Conservation (phyloP, 2,888 invertebrate genomes). For the Ceraclea dissimilis region DNA sequence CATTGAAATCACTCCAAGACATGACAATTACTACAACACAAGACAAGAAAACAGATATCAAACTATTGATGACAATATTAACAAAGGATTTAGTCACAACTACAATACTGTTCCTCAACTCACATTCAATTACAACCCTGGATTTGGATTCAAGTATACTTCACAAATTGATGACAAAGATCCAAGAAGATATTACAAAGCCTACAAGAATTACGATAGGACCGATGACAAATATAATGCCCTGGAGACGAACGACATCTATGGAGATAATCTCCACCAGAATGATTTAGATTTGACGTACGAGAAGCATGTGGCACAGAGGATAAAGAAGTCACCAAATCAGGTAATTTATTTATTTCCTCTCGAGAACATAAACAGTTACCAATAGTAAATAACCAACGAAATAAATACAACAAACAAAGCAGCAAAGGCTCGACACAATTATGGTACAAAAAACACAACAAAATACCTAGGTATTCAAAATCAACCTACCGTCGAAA, state of each 20-base stretch:
- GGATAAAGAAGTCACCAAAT: constrained; percentile 23
- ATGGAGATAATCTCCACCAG: constrained; percentile 13
- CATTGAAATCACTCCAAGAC: constrained; percentile 4
- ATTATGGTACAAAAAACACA: too few relatives aligned
- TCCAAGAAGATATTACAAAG: constrained; percentile 19
- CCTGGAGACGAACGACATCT: constrained; percentile 21
- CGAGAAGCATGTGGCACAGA: constrained; percentile 19
- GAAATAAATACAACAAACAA: too few relatives aligned
- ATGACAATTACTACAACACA: constrained; percentile 25
- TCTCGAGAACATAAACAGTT: not conserved
- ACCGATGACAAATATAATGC: constrained; percentile 19
- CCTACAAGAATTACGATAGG: constrained; percentile 13
- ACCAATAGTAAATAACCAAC: too few relatives aligned
- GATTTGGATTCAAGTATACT: constrained; percentile 22
- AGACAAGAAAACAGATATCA: constrained; percentile 12
- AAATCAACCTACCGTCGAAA: too few relatives aligned
- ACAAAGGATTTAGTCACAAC: constrained; percentile 3
- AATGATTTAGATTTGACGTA: constrained; percentile 21
- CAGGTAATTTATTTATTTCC: constrained; percentile 10
- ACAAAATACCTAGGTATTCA: too few relatives aligned
- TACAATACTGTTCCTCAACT: constrained; percentile 16
- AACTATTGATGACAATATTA: constrained; percentile 6
- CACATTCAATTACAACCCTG: constrained; percentile 21
- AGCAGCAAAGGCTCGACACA: too few relatives aligned
- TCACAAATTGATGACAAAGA: constrained; percentile 23